Base-by-base conservation (phyloP, 2,113 vertebrate genomes). In the Scopus umbretta region DNA sequence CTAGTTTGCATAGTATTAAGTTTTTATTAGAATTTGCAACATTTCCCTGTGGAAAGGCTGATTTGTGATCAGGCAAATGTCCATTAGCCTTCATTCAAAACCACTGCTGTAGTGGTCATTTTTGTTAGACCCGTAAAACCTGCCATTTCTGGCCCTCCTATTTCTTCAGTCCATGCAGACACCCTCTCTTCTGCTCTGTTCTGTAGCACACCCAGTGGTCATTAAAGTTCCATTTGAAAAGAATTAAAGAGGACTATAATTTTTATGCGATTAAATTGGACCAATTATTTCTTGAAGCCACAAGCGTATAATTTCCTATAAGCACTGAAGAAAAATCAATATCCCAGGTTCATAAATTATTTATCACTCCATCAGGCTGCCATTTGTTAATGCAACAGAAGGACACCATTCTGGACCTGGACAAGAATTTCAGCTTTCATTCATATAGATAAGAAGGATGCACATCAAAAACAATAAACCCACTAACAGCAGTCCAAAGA, bases 291-390 rank as follows among this genome's bases (percentile, higher is more conserved):
- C 96, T 92, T 84, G 43, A 96, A 95, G 91, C 42, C 36, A 92
- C 93, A 93, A 93, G 50, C 34, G 2, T 92, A 91, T 96, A 96
- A 97, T 97, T 96, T 97, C 89, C 94, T 94, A 92, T 91, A 96
- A 97, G 75, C 91, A 56, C 40, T 94, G 97, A 95, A 94, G 88
- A 81, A 92, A 96, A 94, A 95, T 97, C 93, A 86, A 97, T 97
- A 97, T 92, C 75, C 36, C 29, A 88, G 92, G 68, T 91, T 91
- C 82, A 94, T 97, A 97, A 92, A 94, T 97, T 91, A 97, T 96
- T 96, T 92, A 89, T 93, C 50, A 88, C 75, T 91, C 72, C 82
- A 94, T 94, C 89, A 96, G 81, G 70, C 75, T 92, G 72, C 19
- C 75, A 84, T 52, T 92, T 92, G 62, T 92, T 72, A 93, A 93